phyloP scores from a whole-genome alignment of 2,113 vertebrate species.

The Eurystomus gularis region DNA sequence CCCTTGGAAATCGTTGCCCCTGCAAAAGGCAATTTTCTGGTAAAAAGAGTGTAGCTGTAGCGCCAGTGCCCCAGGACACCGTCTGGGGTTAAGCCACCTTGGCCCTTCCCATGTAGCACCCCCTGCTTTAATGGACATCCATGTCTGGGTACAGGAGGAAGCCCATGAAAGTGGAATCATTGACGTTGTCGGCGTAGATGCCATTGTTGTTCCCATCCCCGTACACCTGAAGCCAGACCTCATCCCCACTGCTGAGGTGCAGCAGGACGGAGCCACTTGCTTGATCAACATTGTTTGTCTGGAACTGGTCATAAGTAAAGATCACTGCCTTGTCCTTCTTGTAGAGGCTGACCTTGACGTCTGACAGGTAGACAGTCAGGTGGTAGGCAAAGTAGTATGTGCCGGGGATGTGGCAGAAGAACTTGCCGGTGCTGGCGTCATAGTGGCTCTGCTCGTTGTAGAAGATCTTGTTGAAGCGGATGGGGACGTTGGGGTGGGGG shows the following conservation, averaged over 20 bases:
- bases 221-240: constrained; percentile 84
- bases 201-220: constrained; percentile 72
- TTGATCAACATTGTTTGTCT: constrained; percentile 79
- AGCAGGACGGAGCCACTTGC: constrained; percentile 79
- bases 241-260: constrained; percentile 75
- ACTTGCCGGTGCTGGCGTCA: constrained; percentile 80
- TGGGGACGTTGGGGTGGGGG: constrained; percentile 74
- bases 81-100: neutral
- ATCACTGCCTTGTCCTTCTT: constrained; percentile 76
- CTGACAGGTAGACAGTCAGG: constrained; percentile 79
- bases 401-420: constrained; percentile 78
- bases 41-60: neutral
- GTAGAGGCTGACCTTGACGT: constrained; percentile 81
- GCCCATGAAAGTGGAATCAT: constrained; percentile 83
- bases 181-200: constrained; percentile 81
- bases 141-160: constrained; percentile 82
- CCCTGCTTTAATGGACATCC: neutral
- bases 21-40: neutral
- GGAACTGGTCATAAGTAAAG: constrained; percentile 84
- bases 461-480: constrained; percentile 83
- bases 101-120: neutral
- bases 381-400: constrained; percentile 84
- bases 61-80: neutral
- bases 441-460: constrained; percentile 84
- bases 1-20: neutral